Evolutionary conservation across 23 tunicate genomes (phyloP).

Genomic region (Styela plicata): DNA sequence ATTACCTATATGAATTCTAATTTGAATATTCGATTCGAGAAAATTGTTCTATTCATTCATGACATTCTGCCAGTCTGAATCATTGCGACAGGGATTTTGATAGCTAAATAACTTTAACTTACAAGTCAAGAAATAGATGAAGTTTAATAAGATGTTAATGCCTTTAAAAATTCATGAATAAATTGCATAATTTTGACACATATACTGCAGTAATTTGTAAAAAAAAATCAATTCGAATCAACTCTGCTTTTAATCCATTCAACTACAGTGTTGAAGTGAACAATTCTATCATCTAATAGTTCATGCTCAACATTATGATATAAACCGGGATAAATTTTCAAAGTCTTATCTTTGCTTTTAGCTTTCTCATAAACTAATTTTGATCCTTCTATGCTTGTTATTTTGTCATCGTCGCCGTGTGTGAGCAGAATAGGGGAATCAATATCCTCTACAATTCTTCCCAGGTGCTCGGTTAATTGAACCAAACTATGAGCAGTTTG

Average conservation of each 20-base stretch:
- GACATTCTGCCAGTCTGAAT: no score
- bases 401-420: conserved; percentile 66
- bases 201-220: no score
- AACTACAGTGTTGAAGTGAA: not conserved
- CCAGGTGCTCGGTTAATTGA: conserved; percentile 1
- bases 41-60: no score
- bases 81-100: no score
- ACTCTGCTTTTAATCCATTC: conserved; percentile 16
- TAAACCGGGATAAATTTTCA: conserved; percentile 34
- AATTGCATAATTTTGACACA: no score
- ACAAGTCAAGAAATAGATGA: no score
- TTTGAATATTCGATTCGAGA: no score
- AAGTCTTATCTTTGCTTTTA: conserved; percentile 56
- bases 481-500: conserved; percentile 45
- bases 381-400: conserved; percentile 50
- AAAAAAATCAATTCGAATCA: not conserved
- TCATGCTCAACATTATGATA: conserved; percentile 23
- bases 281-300: conserved; percentile 15
- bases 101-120: no score
- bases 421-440: conserved; percentile 51
- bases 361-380: conserved; percentile 38
- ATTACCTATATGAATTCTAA: no score
- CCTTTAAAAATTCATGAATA: no score
- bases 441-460: conserved; percentile 25
- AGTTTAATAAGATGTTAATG: no score